Evolutionary conservation across 2,113 vertebrate species (phyloP).

Genomic region (Serinus canaria): DNA sequence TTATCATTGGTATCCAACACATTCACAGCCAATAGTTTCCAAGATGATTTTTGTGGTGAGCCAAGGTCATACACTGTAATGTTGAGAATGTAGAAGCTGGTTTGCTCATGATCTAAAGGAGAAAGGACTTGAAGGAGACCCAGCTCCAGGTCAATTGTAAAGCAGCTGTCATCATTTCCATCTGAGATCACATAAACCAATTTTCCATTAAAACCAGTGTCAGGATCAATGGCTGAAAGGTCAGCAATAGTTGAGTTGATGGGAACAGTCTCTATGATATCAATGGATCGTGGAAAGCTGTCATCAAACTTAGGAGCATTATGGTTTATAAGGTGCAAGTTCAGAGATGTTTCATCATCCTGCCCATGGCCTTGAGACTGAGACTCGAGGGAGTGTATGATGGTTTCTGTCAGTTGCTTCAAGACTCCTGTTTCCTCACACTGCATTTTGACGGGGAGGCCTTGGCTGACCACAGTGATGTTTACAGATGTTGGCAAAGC

Average conservation of each 20-base stretch:
- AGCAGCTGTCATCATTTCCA: conserved; percentile 92
- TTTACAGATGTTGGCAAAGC: conserved; percentile 83
- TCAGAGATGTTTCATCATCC: conserved; percentile 84
- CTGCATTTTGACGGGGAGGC: conserved; percentile 67
- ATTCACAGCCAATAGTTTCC: conserved; percentile 90
- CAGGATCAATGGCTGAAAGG: conserved; percentile 83
- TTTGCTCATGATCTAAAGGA: conserved; percentile 86
- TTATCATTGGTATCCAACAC: conserved; percentile 92
- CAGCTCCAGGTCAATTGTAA: conserved; percentile 83
- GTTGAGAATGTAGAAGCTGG: conserved; percentile 90
- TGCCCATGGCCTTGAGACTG: conserved; percentile 70
- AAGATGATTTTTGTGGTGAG: conserved; percentile 84
- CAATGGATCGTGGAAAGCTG: conserved; percentile 83
- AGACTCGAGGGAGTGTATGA: conserved; percentile 85
- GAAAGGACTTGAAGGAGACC: conserved; percentile 84
- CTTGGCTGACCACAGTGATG: conserved; percentile 78
- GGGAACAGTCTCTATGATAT: conserved; percentile 80
- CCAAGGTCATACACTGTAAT: conserved; percentile 92
- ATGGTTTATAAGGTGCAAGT: conserved; percentile 84
- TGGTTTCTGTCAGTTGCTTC: conserved; percentile 83
- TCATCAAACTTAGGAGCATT: conserved; percentile 85
- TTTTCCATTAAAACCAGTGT: conserved; percentile 87
- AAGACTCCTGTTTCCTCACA: conserved; percentile 88
- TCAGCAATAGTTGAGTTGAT: conserved; percentile 79
- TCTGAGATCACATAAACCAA: conserved; percentile 86